A percentile compares a stretch with the other conserved stretches of the same genome.
Evolutionary conservation across 2,113 vertebrate species (phyloP).

Genomic region (Jaculus jaculus): DNA sequence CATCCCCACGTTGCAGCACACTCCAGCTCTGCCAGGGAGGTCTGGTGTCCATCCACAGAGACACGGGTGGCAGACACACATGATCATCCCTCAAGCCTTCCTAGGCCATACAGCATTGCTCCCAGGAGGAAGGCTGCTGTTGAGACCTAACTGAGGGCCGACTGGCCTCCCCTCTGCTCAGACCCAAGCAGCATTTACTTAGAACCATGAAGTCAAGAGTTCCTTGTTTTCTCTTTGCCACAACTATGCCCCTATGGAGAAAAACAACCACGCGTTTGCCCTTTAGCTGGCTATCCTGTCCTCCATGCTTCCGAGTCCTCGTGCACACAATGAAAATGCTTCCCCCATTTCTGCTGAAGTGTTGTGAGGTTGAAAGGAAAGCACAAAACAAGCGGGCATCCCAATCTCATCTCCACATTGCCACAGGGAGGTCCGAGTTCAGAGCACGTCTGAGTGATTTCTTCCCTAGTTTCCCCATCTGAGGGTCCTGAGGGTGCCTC

Average conservation of each 20-base stretch:
- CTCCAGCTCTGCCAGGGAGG: no score
- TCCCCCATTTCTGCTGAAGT: no score
- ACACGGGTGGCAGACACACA: background rate
- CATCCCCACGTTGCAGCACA: background rate
- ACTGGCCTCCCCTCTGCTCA: background rate
- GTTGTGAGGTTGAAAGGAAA: background rate
- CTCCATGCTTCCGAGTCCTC: background rate
- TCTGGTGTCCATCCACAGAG: no score
- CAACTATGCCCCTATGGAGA: background rate
- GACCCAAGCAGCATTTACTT: background rate
- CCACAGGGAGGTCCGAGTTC: background rate
- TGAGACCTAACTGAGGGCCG: no score
- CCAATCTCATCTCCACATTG: background rate
- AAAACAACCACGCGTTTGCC: background rate
- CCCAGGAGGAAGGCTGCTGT: no score
- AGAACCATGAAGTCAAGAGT: no score
- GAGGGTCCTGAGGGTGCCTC: background rate
- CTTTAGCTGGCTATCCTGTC: background rate
- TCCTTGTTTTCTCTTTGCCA: background rate
- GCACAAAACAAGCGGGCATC: background rate
- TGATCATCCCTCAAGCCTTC: no score
- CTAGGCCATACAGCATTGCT: background rate
- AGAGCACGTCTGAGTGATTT: background rate
- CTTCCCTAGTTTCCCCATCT: no score
- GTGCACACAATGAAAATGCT: background rate